phyloP scores from a whole-genome alignment of 2,888 invertebrate species.

The Ophion costatus region DNA sequence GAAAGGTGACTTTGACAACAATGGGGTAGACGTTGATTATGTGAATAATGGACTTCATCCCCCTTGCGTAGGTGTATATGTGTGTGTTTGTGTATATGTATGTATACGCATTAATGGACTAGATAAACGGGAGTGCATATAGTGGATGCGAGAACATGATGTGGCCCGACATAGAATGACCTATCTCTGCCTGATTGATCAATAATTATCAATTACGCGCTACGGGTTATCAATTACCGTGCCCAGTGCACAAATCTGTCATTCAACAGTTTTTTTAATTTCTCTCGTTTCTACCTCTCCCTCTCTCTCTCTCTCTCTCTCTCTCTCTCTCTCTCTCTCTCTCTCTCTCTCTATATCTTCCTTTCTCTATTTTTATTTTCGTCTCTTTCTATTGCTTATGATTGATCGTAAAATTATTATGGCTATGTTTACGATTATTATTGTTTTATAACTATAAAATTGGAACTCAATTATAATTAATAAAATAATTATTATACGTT shows the following conservation, averaged over 20 bases:
- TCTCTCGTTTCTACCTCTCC: neutral
- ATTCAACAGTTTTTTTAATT: conserved; percentile 1
- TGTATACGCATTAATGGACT: conserved; percentile 15
- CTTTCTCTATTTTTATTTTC: neutral
- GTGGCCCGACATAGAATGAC: conserved; percentile 26
- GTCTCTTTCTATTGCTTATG: too few relatives aligned
- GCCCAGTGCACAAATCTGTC: conserved; percentile 26
- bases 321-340: neutral
- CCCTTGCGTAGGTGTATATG: too few relatives aligned
- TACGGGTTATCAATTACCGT: conserved; percentile 53
- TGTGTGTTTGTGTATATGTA: neutral
- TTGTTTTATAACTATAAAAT: too few relatives aligned
- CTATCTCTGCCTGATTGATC: conserved; percentile 47
- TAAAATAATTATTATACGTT: too few relatives aligned
- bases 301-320: neutral
- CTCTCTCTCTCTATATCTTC: neutral
- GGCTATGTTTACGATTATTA: too few relatives aligned
- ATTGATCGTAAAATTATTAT: too few relatives aligned
- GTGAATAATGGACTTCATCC: too few relatives aligned
- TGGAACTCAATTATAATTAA: too few relatives aligned
- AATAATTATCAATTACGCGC: conserved; percentile 59
- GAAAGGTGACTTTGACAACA: too few relatives aligned
- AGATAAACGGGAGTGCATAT: conserved; percentile 11
- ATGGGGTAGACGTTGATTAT: too few relatives aligned
- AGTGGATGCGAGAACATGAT: conserved; percentile 19